Evolutionary conservation across 2,113 vertebrate genomes (phyloP), one percentile per base, ranked within the genome.

Genomic region (Ivindomyrus marchei): DNA sequence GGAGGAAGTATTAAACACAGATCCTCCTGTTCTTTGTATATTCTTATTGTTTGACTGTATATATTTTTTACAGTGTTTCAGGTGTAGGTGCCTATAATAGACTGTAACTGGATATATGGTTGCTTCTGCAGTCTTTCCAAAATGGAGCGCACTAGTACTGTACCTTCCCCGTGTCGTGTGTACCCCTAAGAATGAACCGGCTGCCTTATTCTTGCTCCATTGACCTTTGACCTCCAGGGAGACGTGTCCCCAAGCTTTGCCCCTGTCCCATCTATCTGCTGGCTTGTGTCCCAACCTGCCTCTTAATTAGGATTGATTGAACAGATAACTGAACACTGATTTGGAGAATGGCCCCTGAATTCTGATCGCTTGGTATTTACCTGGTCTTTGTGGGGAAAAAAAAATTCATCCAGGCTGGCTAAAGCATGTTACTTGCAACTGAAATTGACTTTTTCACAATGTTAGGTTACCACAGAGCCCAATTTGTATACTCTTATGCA

Each of bases 401-500:
- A 90, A 92, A 77, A 70, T 31, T 39, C 27, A 4, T 77, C 13
- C n/a, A 5, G 31, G 3, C 4, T 77, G 11, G 27, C 70, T 6
- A 17, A 77, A 77, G 70, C 70, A 13, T 77, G 70, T 31, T 31
- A 39, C 27, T 17, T 39, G 17, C 4, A 39, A 77, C 70, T 5
- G 70, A 36, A 31, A 36, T 31, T 31, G n/a, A 92, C 85, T 83
- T 89, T 90, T 49, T 46, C 6, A 62, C 52, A 62, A 36, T 86
- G 90, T 88, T 27, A 89, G 83, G 10, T 91, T n/a, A 91, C 56
- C 87, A 94, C 90, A 90, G 89, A 50, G 46, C 4, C 3, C 4
- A 2, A 13, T 74, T 36, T 77, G 70, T 17, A 15, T n/a, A 70
- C 62, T 31, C 19, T 7, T 56, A 27, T n/a, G 74, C 74, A 39